Percentiles rank a stretch among this genome's conserved stretches.
These are phyloP conservation scores for Delichon dasypus DNA, from an alignment of 2,797 vertebrate genomes.

Conservation along the genomic window DNA sequence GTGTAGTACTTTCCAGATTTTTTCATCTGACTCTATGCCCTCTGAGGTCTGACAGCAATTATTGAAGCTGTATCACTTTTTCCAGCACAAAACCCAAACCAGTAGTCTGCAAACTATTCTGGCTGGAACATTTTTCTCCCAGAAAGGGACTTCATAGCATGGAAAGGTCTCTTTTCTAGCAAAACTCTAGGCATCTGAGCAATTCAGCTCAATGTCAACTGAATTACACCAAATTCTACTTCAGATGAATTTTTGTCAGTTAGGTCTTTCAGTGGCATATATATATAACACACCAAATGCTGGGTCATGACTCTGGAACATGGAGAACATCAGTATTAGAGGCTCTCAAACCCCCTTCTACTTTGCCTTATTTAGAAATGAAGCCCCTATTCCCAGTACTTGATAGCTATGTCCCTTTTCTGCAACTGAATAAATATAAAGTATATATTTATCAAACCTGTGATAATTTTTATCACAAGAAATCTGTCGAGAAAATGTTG, in stretches of 20 bases:
- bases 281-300: not conserved
- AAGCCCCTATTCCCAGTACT: not conserved
- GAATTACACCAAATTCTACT: not conserved
- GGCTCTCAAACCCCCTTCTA: fast-evolving
- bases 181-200: not conserved
- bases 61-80: not conserved
- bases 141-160: fast-evolving
- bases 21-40: not conserved
- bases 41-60: not conserved
- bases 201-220: not conserved
- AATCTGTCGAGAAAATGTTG: not conserved
- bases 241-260: not conserved
- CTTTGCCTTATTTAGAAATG: not conserved
- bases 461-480: not conserved
- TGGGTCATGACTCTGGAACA: not conserved
- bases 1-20: not conserved
- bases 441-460: not conserved
- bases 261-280: not conserved
- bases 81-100: not conserved
- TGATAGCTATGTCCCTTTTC: not conserved
- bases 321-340: not conserved
- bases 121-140: not conserved
- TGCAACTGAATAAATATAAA: not conserved
- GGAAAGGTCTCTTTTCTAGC: not conserved
- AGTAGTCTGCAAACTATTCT: not conserved